Conservation (phyloP, 2,888 invertebrate species). For the Thyatira batis region DNA sequence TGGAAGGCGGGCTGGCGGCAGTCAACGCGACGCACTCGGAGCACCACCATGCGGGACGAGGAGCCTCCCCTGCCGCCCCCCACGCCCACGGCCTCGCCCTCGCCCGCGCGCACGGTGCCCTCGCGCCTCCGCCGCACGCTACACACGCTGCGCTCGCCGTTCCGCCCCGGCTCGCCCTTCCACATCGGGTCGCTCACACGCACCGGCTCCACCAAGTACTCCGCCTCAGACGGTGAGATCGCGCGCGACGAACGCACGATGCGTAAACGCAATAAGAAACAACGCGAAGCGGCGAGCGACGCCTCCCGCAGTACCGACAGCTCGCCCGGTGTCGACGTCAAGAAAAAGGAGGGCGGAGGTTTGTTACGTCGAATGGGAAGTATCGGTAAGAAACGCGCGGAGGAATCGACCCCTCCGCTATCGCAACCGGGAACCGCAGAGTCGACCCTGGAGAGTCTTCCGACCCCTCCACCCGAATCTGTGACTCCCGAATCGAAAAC, state of each 20-base stretch:
- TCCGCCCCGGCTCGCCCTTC: conserved; percentile 79
- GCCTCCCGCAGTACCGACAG: conserved; percentile 66
- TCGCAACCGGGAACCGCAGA: conserved; percentile 29
- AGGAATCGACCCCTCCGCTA: conserved; percentile 43
- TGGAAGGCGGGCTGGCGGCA: conserved; percentile 46
- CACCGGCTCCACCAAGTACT: conserved; percentile 68
- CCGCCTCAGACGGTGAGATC: conserved; percentile 77
- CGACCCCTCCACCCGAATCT: conserved; percentile 13
- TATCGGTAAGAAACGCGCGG: conserved; percentile 63
- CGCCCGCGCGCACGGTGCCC: conserved; percentile 45
- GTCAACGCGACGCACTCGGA: conserved; percentile 55
- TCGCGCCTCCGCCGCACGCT: conserved; percentile 77
- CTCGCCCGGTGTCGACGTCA: conserved; percentile 63
- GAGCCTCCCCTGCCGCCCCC: conserved; percentile 57
- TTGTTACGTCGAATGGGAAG: conserved; percentile 71
- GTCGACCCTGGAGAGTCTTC: conserved; percentile 23
- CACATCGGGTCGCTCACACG: conserved; percentile 76
- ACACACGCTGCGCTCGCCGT: conserved; percentile 75
- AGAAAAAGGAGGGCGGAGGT: conserved; percentile 61
- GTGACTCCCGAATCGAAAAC: conserved; percentile 17
- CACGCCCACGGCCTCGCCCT: conserved; percentile 42
- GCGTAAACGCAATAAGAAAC: conserved; percentile 78
- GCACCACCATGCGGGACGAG: conserved; percentile 65
- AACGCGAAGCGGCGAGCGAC: conserved; percentile 61
- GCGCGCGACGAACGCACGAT: conserved; percentile 76